Conservation (phyloP, 2,888 invertebrate species). For the Drosophila anomalata region DNA sequence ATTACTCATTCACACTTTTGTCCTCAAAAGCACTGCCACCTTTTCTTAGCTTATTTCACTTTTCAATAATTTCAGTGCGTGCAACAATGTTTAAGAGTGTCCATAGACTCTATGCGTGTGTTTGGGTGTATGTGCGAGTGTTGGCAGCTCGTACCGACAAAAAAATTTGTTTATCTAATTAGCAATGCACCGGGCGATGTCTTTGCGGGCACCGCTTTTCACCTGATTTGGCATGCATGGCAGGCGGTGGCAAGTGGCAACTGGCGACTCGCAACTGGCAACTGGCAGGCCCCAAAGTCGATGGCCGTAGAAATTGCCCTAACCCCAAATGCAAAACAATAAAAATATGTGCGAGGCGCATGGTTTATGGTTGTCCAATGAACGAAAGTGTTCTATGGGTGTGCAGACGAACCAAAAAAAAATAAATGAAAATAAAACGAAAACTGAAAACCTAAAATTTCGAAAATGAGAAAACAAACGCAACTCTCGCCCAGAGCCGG, state of each 20-base stretch:
- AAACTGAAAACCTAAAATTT: slow-evolving; percentile 8
- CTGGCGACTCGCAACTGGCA: slow-evolving; percentile 20
- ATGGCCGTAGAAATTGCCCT: slow-evolving; percentile 61
- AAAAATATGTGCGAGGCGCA: slow-evolving; percentile 34
- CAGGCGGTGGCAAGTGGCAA: slow-evolving; percentile 47
- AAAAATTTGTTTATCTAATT: slow-evolving; percentile 76
- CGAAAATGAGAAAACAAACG: slow-evolving; percentile 15
- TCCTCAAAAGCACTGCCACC: not conserved
- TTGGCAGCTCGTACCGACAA: slow-evolving; percentile 19
- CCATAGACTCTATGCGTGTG: slow-evolving; percentile 6
- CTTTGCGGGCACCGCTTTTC: slow-evolving; percentile 56
- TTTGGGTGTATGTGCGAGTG: slow-evolving; percentile 17
- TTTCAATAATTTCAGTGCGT: slow-evolving; percentile 76
- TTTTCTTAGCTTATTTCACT: slow-evolving; percentile 55
- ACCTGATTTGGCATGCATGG: slow-evolving; percentile 63
- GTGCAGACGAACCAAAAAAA: slow-evolving; percentile 21
- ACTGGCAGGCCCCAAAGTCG: slow-evolving; percentile 24
- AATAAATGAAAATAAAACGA: not conserved
- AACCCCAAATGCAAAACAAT: slow-evolving; percentile 64
- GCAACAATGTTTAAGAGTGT: slow-evolving; percentile 67
- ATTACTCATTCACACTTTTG: slow-evolving; percentile 6
- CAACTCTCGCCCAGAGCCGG: slow-evolving; percentile 44
- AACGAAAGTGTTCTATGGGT: slow-evolving; percentile 65
- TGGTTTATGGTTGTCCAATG: slow-evolving; percentile 20
- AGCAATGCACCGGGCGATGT: slow-evolving; percentile 68